Evolutionary conservation across 2,888 invertebrate genomes (phyloP), one percentile per base, ranked within the genome.

Genomic region (Mactromeris polynyma): DNA sequence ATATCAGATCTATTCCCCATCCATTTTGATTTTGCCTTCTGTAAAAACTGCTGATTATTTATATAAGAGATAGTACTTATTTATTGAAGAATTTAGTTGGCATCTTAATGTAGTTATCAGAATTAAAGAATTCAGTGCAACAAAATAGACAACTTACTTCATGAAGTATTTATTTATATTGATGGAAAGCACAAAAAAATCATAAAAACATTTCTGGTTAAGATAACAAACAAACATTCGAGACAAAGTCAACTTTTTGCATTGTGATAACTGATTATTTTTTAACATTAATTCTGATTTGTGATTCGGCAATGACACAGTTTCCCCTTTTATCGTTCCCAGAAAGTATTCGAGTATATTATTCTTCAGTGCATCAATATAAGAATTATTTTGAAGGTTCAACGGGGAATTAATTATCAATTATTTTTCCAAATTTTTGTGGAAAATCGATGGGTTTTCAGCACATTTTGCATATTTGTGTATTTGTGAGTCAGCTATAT

Each of bases 101-200:
- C 58, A 64, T 64, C 58, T 64, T 64, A 64, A 64, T 64, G 26
- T 26, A 64, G 58, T 26, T 64, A 64, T 64, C 58, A 64, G 58
- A 64, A 64, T 26, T 64, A 26, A 64, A 64, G 7, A 64, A 64
- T 26, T n/a, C 26, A 6, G 9, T 64, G 26, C 26, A 64, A 26
- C 58, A 64, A 3, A 3, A 64, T 26, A 64, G 58, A 64, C 58
- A 64, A 26, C 26, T 64, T 64, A 26, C 26, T 64, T 26, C 26
- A 46, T 17, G 26, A 9, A 3, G n/a, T n/a, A 64, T 26, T 64
- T 26, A 64, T 64, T 64, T 26, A 64, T 54, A n/a, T 26, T 1
- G 2, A 26, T 51, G 58, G 9, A 26, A 64, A n/a, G 11, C 58
- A 64, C 4, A 26, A n/a, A 64, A 26, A 64, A 64, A 6, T 11